Percentiles rank a stretch among this genome's conserved stretches.
Evolutionary conservation across 2,113 vertebrate species (phyloP).

Genomic region (Sinocyclocheilus anshuiensis): DNA sequence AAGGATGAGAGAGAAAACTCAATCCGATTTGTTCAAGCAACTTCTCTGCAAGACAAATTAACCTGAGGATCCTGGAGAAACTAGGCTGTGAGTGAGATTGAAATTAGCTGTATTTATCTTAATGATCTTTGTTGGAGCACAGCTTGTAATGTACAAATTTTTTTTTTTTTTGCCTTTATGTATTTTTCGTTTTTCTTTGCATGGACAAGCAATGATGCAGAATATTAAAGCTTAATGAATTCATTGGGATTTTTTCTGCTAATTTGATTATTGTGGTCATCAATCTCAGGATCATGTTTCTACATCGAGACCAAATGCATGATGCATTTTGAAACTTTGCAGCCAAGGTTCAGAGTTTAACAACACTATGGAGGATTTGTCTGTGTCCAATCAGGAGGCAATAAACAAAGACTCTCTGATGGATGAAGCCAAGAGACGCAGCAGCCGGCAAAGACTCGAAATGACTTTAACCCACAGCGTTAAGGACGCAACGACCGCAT

Average conservation of each 20-base stretch:
- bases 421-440: neutral
- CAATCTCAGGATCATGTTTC: no score
- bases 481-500: slow-evolving; percentile 64
- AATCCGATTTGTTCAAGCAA: neutral
- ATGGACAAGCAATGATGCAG: neutral
- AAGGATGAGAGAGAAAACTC: neutral
- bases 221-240: slow-evolving; percentile 10
- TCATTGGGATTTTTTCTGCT: no score
- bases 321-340: slow-evolving; percentile 7
- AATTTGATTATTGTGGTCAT: no score
- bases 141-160: slow-evolving; percentile 25
- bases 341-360: neutral
- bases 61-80: slow-evolving; percentile 18
- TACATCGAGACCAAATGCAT: neutral
- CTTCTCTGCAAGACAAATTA: neutral
- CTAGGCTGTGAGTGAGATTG: neutral
- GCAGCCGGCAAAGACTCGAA: neutral
- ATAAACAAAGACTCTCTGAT: neutral
- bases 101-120: neutral
- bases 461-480: slow-evolving; percentile 38
- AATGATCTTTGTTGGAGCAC: neutral
- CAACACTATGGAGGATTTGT: slow-evolving; percentile 28
- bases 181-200: neutral
- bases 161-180: neutral
- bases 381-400: neutral